Evolutionary conservation across 2,797 vertebrate species (phyloP).

Genomic region (Chromis chromis): DNA sequence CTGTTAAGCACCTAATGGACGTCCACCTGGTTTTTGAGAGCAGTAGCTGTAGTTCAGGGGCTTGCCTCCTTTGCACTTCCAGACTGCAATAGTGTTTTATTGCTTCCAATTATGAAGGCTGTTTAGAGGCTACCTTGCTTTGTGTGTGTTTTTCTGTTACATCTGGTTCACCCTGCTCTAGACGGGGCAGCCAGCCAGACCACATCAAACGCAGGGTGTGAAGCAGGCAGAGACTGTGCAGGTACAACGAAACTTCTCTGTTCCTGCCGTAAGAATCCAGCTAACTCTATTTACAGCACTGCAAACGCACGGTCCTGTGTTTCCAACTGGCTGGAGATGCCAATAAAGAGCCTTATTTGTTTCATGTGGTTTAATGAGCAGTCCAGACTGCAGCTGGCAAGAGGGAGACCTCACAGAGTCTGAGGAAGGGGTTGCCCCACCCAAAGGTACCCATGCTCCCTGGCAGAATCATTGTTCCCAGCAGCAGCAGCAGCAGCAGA

Average conservation of each 20-base stretch:
- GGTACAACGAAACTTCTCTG: slow-evolving; percentile 50
- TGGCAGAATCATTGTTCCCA: slow-evolving; percentile 75
- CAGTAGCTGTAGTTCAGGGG: slow-evolving; percentile 71
- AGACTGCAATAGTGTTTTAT: slow-evolving; percentile 84
- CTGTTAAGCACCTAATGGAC: slow-evolving; percentile 84
- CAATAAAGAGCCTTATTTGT: slow-evolving; percentile 79
- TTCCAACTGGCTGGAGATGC: slow-evolving; percentile 63
- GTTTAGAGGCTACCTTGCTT: slow-evolving; percentile 81
- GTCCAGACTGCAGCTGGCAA: slow-evolving; percentile 75
- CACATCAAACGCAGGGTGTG: slow-evolving; percentile 82
- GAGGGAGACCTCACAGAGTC: slow-evolving; percentile 78
- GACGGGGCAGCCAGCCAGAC: slow-evolving; percentile 69
- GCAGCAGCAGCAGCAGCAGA: slow-evolving; percentile 37
- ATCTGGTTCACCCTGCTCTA: slow-evolving; percentile 77
- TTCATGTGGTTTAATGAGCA: slow-evolving; percentile 86
- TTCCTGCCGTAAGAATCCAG: slow-evolving; percentile 35
- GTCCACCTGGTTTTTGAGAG: slow-evolving; percentile 84
- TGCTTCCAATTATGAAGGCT: slow-evolving; percentile 84
- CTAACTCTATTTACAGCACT: slow-evolving; percentile 20
- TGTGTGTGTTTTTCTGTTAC: slow-evolving; percentile 76
- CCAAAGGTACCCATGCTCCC: slow-evolving; percentile 66
- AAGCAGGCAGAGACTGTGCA: slow-evolving; percentile 56
- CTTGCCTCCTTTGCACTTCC: slow-evolving; percentile 79
- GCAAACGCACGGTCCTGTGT: slow-evolving; percentile 32
- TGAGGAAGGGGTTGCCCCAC: slow-evolving; percentile 61